phyloP scores from a whole-genome alignment of 2,888 invertebrate genomes.

The Trachelus troglodyta region DNA sequence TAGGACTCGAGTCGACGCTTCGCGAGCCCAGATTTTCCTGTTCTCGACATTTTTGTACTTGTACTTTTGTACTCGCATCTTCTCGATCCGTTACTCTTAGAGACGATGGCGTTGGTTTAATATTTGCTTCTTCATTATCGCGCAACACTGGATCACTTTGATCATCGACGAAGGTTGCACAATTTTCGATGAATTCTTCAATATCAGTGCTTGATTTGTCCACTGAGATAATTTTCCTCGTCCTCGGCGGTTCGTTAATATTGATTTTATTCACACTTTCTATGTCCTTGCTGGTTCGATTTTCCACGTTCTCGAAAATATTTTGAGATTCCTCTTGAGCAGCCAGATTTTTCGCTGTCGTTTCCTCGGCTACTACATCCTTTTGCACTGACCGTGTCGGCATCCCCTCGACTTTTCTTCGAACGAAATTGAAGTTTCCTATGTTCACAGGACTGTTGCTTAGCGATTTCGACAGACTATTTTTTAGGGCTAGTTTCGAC shows the following conservation, averaged over 20 bases:
- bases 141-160: background rate
- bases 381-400: conserved; percentile 22
- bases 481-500: conserved; percentile 48
- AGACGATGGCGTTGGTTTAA: background rate
- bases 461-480: conserved; percentile 52
- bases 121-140: background rate
- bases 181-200: conserved; percentile 10
- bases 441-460: conserved; percentile 53
- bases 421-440: conserved; percentile 39
- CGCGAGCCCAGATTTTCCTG: conserved; percentile 26
- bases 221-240: conserved; percentile 15
- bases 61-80: conserved; percentile 12
- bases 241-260: background rate
- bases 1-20: conserved; percentile 47
- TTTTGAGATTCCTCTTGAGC: background rate
- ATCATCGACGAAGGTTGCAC: background rate
- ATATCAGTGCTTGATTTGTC: conserved; percentile 17
- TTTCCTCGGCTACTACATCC: conserved; percentile 14
- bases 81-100: background rate
- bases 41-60: conserved; percentile 28
- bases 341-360: conserved; percentile 23
- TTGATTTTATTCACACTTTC: background rate
- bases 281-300: background rate
- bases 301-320: background rate
- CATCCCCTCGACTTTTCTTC: conserved; percentile 24